A percentile compares a stretch with the other conserved stretches of the same genome.
Evolutionary conservation across 2,888 invertebrate species (phyloP).

Genomic region (Agriopis leucophaearia): DNA sequence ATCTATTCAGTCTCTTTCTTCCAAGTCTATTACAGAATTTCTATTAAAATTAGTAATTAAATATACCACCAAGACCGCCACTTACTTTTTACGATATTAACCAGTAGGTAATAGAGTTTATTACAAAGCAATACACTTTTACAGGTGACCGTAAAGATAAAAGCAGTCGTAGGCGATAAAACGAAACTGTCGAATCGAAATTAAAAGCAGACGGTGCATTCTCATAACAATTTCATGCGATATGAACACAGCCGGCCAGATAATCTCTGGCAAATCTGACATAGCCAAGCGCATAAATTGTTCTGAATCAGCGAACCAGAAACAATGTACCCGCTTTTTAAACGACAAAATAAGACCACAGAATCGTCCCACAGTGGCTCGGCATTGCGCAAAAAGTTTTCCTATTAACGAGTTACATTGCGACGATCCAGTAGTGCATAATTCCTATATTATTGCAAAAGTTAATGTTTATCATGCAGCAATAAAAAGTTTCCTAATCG

Average conservation of each 20-base stretch:
- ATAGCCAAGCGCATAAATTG: slow-evolving; percentile 52
- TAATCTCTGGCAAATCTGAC: slow-evolving; percentile 58
- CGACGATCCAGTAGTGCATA: slow-evolving; percentile 60
- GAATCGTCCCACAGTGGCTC: slow-evolving; percentile 46
- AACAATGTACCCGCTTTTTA: slow-evolving; percentile 52
- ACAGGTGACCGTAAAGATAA: slow-evolving; percentile 46
- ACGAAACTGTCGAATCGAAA: slow-evolving; percentile 49
- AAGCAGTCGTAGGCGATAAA: slow-evolving; percentile 40
- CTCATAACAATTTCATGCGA: slow-evolving; percentile 60
- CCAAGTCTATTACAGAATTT: not conserved
- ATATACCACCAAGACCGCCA: slow-evolving; percentile 16
- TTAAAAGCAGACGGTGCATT: slow-evolving; percentile 52
- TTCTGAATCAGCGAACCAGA: slow-evolving; percentile 52
- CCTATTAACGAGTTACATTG: slow-evolving; percentile 62
- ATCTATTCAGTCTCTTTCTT: too few species aligned
- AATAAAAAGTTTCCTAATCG: slow-evolving; percentile 32
- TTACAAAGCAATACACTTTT: slow-evolving; percentile 46
- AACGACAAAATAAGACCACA: slow-evolving; percentile 50
- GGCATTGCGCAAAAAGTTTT: slow-evolving; percentile 68
- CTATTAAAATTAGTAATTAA: slow-evolving; percentile 10
- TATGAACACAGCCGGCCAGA: slow-evolving; percentile 51
- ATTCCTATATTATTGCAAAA: slow-evolving; percentile 60
- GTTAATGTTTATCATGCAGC: slow-evolving; percentile 55
- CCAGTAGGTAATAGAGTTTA: slow-evolving; percentile 41
- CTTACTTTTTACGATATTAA: slow-evolving; percentile 37